phyloP scores from a whole-genome alignment of 2,888 invertebrate genomes.

The Micoletzkya japonica region DNA sequence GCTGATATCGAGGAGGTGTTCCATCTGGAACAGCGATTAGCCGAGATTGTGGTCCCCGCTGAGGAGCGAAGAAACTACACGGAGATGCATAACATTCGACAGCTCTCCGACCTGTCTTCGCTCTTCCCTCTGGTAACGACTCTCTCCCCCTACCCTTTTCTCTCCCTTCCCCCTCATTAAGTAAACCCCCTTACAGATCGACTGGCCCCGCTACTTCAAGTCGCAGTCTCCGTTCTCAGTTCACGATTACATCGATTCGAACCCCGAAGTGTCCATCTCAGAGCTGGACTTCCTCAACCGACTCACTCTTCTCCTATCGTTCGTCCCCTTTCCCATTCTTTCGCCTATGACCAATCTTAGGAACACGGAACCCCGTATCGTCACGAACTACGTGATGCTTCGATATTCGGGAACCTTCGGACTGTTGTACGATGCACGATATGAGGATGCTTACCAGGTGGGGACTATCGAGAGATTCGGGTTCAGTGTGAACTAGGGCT shows the following conservation, averaged over 20 bases:
- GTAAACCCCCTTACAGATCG: conserved; percentile 43
- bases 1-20: conserved; percentile 57
- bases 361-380: conserved; percentile 51
- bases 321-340: background rate
- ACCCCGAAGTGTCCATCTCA: conserved; percentile 53
- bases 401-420: conserved; percentile 32
- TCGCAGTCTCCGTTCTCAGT: conserved; percentile 58
- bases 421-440: conserved; percentile 76
- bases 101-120: conserved; percentile 45
- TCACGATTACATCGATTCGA: conserved; percentile 55
- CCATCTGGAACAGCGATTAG: conserved; percentile 55
- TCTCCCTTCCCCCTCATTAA: background rate
- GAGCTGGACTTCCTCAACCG: conserved; percentile 42
- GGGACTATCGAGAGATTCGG: background rate
- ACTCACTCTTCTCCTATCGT: conserved; percentile 13
- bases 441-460: conserved; percentile 81
- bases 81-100: conserved; percentile 52
- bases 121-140: conserved; percentile 56
- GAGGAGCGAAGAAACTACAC: conserved; percentile 55
- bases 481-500: too few relatives aligned
- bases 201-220: conserved; percentile 61
- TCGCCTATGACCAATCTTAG: too few relatives aligned
- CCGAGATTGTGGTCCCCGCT: conserved; percentile 56
- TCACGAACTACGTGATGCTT: conserved; percentile 66
- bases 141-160: background rate